Conservation (phyloP, 2,113 vertebrate genomes). For the Lasiurus borealis region DNA sequence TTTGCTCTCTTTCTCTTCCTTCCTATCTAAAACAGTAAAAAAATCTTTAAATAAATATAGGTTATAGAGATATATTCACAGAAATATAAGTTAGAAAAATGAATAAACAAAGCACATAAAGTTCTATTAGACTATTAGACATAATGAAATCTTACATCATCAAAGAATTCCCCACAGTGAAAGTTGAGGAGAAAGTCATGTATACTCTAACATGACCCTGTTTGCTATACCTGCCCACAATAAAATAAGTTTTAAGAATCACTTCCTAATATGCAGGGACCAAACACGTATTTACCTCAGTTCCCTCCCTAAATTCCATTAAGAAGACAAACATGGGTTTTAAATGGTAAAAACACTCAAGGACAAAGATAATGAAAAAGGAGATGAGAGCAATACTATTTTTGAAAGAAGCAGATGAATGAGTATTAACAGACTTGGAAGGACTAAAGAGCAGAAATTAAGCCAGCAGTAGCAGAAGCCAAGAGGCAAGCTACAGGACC, state of each 20-base stretch:
- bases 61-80: constrained; percentile 58
- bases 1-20: too few species aligned
- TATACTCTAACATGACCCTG: neutral
- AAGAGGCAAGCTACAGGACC: neutral
- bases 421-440: neutral
- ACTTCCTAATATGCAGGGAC: neutral
- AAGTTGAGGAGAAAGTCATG: constrained; percentile 14
- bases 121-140: neutral
- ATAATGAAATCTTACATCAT: constrained; percentile 12
- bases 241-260: constrained; percentile 34
- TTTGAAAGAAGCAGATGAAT: constrained; percentile 27
- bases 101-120: neutral
- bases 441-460: neutral
- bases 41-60: neutral
- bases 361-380: neutral
- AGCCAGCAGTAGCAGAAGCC: neutral
- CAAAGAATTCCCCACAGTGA: constrained; percentile 33
- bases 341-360: neutral
- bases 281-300: neutral
- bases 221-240: neutral
- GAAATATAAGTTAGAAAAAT: neutral
- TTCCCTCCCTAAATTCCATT: neutral
- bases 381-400: neutral
- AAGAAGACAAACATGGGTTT: neutral
- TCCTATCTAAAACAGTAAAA: too few species aligned